Percentiles rank a stretch among this genome's conserved stretches.
Conservation (phyloP, 2,113 vertebrate species). For the Pterophyllum scalare region DNA sequence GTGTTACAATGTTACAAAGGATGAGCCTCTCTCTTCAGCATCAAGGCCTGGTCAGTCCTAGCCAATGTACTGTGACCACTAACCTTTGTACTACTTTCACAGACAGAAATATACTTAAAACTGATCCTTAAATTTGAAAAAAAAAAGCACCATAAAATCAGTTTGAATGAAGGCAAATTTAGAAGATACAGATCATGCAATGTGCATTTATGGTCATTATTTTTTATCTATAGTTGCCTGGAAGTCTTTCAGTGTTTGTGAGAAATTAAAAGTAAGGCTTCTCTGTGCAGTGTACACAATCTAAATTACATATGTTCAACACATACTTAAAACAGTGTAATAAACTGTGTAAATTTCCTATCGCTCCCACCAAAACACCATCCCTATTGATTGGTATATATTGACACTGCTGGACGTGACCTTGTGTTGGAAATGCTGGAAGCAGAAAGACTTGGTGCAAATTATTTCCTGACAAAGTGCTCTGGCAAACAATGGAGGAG, state of each 20-base stretch:
- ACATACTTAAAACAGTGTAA: neutral
- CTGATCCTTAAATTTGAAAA: neutral
- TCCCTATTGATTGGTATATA: constrained; percentile 2
- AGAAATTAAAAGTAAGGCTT: neutral
- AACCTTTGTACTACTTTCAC: neutral
- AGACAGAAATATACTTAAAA: neutral
- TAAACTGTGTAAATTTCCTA: neutral
- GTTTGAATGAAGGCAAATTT: neutral
- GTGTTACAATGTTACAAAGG: too few species aligned
- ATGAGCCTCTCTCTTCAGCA: neutral
- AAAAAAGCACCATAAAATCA: too few species aligned
- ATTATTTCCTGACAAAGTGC: constrained; percentile 64
- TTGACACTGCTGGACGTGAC: constrained; percentile 37
- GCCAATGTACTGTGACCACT: neutral
- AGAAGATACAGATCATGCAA: too few species aligned
- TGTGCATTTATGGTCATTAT: neutral
- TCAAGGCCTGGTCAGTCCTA: constrained; percentile 5
- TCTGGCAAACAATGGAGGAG: constrained; percentile 62
- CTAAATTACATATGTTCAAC: neutral
- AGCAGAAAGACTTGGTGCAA: constrained; percentile 32
- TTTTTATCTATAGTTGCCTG: neutral
- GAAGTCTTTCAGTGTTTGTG: neutral
- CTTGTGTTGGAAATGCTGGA: constrained; percentile 54
- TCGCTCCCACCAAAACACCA: neutral
- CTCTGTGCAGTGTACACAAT: neutral